Conservation (phyloP, 2,113 vertebrate genomes). For the pig (Sus scrofa) region T2T-Sscrofa CM000820.6:128436001-128436500, state of each 20-base stretch:
- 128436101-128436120: slow-evolving; percentile 94
- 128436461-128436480: too few relatives aligned
- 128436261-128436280: not conserved
- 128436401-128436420: too few relatives aligned
- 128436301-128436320: not conserved
- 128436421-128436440: too few relatives aligned
- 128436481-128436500: too few relatives aligned
- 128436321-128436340: not conserved
- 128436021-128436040: slow-evolving; percentile 95
- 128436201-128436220: not conserved
- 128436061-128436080: slow-evolving; percentile 90
- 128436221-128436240: not conserved
- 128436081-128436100: slow-evolving; percentile 94
- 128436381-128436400: too few relatives aligned
- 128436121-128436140: slow-evolving; percentile 96
- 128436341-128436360: too few relatives aligned
- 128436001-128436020: slow-evolving; percentile 95
- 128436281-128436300: not conserved
- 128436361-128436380: too few relatives aligned
- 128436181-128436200: fast-evolving
- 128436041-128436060: slow-evolving; percentile 93
- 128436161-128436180: slow-evolving; percentile 90
- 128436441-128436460: too few relatives aligned
- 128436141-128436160: slow-evolving; percentile 96
- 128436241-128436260: not conserved